Evolutionary conservation across 53 echinoderm and acorn worm species (phyloP).

Genomic region (Paracentrotus lividus): DNA sequence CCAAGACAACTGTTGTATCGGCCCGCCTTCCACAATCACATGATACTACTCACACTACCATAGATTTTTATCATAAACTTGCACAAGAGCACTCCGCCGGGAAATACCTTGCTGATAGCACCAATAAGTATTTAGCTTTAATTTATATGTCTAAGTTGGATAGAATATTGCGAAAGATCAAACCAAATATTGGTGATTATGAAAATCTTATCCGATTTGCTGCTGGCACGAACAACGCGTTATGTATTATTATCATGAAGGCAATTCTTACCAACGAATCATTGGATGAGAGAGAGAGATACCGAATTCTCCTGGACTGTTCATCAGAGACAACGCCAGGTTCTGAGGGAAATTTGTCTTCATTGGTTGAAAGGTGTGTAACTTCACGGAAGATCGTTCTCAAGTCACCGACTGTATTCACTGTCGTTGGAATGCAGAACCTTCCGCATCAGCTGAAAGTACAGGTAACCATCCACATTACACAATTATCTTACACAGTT

Average conservation of each 20-base stretch:
- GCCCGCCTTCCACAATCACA: neutral
- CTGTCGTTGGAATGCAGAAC: neutral
- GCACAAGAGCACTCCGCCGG: no score
- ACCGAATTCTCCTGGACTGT: neutral
- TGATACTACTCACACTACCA: no score
- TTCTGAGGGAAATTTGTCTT: no score
- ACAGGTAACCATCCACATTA: no score
- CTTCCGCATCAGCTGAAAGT: no score
- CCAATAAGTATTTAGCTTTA: neutral
- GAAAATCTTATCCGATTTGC: no score
- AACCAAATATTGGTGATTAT: neutral
- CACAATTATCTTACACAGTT: no score
- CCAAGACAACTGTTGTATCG: neutral
- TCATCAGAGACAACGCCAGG: neutral
- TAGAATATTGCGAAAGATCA: neutral
- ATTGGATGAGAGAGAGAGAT: neutral
- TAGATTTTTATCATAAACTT: no score
- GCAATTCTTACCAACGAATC: neutral
- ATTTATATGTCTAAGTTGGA: neutral
- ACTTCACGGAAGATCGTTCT: neutral
- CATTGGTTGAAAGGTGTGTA: neutral
- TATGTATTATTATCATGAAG: no score
- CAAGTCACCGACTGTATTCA: neutral
- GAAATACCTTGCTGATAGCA: neutral
- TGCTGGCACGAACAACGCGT: no score